Evolutionary conservation across 2,113 vertebrate genomes (phyloP), one percentile per base, ranked within the genome.

Genomic region (Pelmatolapia mariae): DNA sequence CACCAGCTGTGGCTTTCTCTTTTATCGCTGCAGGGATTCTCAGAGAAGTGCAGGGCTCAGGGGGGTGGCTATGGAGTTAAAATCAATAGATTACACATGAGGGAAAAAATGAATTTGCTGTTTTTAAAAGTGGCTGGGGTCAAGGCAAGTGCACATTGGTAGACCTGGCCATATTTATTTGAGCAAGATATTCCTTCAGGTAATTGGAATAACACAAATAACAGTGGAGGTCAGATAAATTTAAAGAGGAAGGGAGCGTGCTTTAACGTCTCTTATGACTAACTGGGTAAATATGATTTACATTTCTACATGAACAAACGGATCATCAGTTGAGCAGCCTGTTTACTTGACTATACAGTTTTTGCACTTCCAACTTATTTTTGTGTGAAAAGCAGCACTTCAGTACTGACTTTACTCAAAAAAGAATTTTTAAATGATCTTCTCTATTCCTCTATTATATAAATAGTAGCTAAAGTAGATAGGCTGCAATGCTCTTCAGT

Each of bases 21-120:
- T 90, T 89, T 88, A 94, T 91, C 80, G 86, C 57, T 89, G 90
- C 73, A 89, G 84, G 81, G 90, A 86, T 66, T 79, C 87, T 92
- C 16, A 10, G 71, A 86, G 90, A 84, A 71, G 85, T 73, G 57
- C 81, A 82, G 43, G 86, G 81, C 80, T 90, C 54, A 73, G 38
- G 79, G 68, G 81, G 81, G 86, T n/a, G 33, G 73, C 78, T 59
- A 82, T 85, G 56, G 78, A 88, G 81, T 47, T 73, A 86, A 89
- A 91, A 85, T 43, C 73, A 90, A 90, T 87, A 81, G 57, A 87
- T 86, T 85, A 31, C n/a, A 61, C 33, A 71, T 82, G 66, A 57
- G 81, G n/a, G 8, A 59, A 82, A 81, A 89, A 89, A 76, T 26
- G 3, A 33, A 83, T 92, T 56, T 45, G n/a, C 59, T 80, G 18